Base-by-base conservation (phyloP, 2,888 invertebrate genomes). In the Philopedon plagiatum region DNA sequence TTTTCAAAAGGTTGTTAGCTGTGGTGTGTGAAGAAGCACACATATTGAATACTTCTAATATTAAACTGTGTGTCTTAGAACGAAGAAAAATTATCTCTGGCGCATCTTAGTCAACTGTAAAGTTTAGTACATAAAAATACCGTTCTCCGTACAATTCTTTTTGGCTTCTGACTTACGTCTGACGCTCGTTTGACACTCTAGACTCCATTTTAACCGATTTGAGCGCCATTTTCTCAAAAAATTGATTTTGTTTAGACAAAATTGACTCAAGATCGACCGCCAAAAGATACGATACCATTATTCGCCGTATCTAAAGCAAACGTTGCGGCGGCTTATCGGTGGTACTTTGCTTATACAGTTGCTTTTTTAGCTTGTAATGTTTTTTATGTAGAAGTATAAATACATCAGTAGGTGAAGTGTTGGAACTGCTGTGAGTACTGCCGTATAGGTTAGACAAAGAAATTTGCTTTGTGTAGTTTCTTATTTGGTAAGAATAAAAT, bases 321-420 rank as follows among this genome's bases (percentile, higher is more conserved):
- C 70, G n/a, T 19, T 4, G 9, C 11, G n/a, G 2, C 46, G n/a
- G 2, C 46, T 46, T 71, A 71, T 71, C 70, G 18, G 39, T 1
- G 19, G n/a, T 57, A 62, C 41, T 57, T 63, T 70, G 70, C 58
- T 64, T 71, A 71, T 51, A 37, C 70, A 71, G 70, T 64, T 71
- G 70, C 63, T 9, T 46, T 46, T 46, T 46, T 23, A 23, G 23
- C 46, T 46, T 23, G 44, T 44, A 44, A 9, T 44, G 15, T 46
- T 46, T 46, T 46, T 46, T 46, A 34, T 1, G 7, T 34, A 2
- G 2, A 11, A 9, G 9, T 34, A 34, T 34, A 34, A 34, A 34
- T 34, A 34, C 34, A 34, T 34, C 34, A 34, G 34, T 34, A 2
- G 57, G 18, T 34, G 39, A 23, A 61, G n/a, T 61, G 61, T 29